Evolutionary conservation across 92 coral and sea anemone genomes (phyloP).

Genomic region (Pocillopora grandis): DNA sequence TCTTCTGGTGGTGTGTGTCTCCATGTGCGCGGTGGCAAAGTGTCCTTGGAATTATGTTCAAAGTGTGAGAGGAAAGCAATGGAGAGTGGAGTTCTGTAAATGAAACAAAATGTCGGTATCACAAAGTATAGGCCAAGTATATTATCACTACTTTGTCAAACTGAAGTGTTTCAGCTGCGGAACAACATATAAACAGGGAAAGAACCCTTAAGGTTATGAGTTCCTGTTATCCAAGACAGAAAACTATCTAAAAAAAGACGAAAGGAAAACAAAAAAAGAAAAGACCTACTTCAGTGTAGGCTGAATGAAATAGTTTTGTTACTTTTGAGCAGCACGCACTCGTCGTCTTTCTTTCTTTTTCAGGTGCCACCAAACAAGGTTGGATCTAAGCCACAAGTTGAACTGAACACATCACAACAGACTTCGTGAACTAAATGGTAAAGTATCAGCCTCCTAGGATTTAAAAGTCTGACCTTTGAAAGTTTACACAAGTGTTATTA

Average conservation of each 20-base stretch:
- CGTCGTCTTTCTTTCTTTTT: constrained; percentile 86
- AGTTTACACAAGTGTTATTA: constrained; percentile 27
- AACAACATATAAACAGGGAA: not conserved
- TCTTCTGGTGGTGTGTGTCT: constrained; percentile 88
- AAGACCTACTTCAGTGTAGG: not conserved
- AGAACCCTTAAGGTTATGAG: constrained; percentile 4
- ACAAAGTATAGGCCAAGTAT: constrained; percentile 58
- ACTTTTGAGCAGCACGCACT: constrained; percentile 87
- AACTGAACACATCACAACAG: constrained; percentile 15
- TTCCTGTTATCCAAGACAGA: constrained; percentile 2
- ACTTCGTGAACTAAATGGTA: constrained; percentile 42
- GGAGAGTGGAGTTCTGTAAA: constrained; percentile 36
- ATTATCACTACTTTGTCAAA: constrained; percentile 26
- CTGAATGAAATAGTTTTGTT: constrained; percentile 5
- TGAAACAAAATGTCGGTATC: constrained; percentile 84
- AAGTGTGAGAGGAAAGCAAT: constrained; percentile 80
- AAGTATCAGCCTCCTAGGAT: constrained; percentile 47
- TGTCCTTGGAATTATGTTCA: constrained; percentile 87
- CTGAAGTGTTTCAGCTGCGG: constrained; percentile 1
- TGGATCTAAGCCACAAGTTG: not conserved
- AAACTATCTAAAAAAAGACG: not conserved
- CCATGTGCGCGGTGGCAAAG: constrained; percentile 85
- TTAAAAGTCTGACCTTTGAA: constrained; percentile 40
- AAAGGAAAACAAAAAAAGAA: constrained; percentile 9
- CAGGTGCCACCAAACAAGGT: constrained; percentile 54